A percentile compares a stretch with the other conserved stretches of the same genome.
Evolutionary conservation across 2,113 vertebrate genomes (phyloP).

Genomic region (Passer montanus): DNA sequence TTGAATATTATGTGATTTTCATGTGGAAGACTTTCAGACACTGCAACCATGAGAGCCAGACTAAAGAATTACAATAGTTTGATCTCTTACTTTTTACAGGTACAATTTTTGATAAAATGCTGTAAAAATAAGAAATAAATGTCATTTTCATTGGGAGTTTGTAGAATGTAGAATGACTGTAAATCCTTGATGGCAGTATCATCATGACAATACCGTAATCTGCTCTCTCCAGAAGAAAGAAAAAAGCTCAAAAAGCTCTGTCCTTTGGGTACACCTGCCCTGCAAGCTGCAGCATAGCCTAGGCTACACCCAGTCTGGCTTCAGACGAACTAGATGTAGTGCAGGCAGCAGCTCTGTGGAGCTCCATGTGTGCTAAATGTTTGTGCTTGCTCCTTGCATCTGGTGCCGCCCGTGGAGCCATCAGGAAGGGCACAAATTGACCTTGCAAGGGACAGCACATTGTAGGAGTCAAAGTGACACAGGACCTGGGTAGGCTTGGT

Average conservation of each 20-base stretch:
- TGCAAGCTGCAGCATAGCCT: not conserved
- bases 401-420: fast-evolving
- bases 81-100: not conserved
- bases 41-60: not conserved
- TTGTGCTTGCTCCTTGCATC: not conserved
- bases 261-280: not conserved
- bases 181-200: not conserved
- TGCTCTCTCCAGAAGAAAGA: not conserved
- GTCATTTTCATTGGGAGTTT: not conserved
- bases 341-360: not conserved
- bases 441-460: not conserved
- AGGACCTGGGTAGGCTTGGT: not conserved
- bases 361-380: not conserved
- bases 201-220: not conserved
- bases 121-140: not conserved
- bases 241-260: not conserved
- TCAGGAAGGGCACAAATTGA: not conserved
- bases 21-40: not conserved
- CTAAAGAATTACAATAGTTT: not conserved
- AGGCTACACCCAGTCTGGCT: not conserved
- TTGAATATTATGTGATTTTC: not conserved
- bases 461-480: not conserved
- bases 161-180: not conserved
- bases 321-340: not conserved
- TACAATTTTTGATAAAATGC: not conserved